A percentile compares a stretch with the other conserved stretches of the same genome.
Evolutionary conservation across 1,140 invertebrate species (phyloP).

Genomic region (Drosophila ogumai): DNA sequence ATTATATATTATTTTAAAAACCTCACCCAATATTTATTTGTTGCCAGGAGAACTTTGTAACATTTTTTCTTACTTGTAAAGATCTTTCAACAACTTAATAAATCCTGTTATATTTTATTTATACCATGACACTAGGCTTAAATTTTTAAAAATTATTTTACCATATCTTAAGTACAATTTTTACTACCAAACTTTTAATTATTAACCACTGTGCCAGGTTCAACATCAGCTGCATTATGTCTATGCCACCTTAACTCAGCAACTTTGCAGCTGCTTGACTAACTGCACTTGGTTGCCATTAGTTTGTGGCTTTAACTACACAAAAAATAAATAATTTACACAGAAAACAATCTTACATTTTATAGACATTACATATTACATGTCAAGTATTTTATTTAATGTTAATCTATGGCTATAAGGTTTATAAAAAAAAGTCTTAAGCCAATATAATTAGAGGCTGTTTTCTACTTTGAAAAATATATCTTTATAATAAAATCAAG

Average conservation of each 20-base stretch:
- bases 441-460: no score
- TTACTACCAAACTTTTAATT: not conserved
- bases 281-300: slow-evolving; percentile 76
- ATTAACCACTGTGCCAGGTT: slow-evolving; percentile 21
- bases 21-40: not conserved
- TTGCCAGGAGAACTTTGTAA: not conserved
- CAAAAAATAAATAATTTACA: not conserved
- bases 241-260: slow-evolving; percentile 58
- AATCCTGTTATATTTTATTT: no score
- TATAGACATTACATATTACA: not conserved
- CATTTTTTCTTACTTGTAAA: not conserved
- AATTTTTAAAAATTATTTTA: not conserved
- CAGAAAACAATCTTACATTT: not conserved
- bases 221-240: slow-evolving; percentile 36
- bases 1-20: not conserved
- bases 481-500: no score
- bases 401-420: not conserved
- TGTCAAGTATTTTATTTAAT: not conserved
- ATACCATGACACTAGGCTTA: not conserved
- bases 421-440: no score
- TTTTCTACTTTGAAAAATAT: no score
- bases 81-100: not conserved
- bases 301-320: slow-evolving; percentile 42
- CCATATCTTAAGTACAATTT: not conserved
- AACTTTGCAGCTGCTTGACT: slow-evolving; percentile 68